phyloP scores from a whole-genome alignment of 2,888 invertebrate genomes.

The Leucophora obtusa region DNA sequence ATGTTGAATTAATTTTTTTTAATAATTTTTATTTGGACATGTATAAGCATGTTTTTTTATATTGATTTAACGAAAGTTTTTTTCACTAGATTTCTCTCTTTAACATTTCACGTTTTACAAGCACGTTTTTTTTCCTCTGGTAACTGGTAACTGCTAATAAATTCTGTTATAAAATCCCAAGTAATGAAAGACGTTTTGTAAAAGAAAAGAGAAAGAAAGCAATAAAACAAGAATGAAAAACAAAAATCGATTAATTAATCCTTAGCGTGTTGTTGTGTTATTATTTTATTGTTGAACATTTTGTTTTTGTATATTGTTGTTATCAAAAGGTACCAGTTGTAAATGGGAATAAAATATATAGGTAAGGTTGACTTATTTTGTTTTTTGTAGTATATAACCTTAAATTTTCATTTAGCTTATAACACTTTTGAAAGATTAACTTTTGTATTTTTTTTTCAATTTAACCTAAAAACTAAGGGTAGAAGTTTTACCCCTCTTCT shows the following conservation, averaged over 20 bases:
- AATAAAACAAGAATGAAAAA: background rate
- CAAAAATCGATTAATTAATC: constrained; percentile 58
- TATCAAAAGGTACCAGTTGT: too few species aligned
- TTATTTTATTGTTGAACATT: constrained; percentile 25
- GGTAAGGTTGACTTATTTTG: background rate
- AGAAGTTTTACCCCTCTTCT: background rate
- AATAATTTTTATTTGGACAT: background rate
- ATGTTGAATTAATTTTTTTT: background rate
- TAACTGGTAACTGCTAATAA: background rate
- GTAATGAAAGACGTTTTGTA: background rate
- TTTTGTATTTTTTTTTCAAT: too few species aligned
- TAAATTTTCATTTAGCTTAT: background rate
- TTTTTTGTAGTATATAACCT: background rate
- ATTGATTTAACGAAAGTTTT: background rate
- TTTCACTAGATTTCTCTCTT: background rate
- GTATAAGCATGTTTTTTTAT: background rate
- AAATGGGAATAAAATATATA: background rate
- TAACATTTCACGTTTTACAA: constrained; percentile 30
- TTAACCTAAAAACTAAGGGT: background rate
- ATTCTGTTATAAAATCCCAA: constrained; percentile 24
- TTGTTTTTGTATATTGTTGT: background rate
- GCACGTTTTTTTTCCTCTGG: constrained; percentile 33
- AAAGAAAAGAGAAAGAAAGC: constrained; percentile 18
- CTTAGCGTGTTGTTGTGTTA: constrained; percentile 49
- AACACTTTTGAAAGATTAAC: background rate